Evolutionary conservation across 2,113 vertebrate species (phyloP).

Genomic region (Prionailurus viverrinus): DNA sequence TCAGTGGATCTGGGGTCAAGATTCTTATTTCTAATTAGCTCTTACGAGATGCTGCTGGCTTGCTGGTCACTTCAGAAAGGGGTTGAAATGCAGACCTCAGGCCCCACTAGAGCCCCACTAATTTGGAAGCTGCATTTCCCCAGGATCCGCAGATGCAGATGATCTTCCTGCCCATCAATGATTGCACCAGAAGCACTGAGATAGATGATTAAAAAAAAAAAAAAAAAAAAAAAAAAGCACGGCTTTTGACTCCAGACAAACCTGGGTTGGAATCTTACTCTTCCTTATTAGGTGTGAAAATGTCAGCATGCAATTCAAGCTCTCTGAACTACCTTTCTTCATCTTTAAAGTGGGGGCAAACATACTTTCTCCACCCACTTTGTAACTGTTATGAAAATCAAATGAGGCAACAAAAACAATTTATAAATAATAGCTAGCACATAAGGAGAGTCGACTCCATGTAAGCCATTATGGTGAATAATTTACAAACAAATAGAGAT

Average conservation of each 20-base stretch:
- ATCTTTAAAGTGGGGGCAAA: not conserved
- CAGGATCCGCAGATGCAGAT: not conserved
- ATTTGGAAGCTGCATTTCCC: not conserved
- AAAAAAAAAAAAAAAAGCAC: not conserved
- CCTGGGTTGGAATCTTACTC: not conserved
- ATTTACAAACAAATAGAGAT: not conserved
- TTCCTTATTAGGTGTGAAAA: not conserved
- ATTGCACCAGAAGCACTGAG: not conserved
- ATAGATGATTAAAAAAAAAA: not conserved
- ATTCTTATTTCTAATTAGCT: constrained; percentile 22
- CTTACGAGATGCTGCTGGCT: not conserved
- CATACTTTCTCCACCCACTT: not conserved
- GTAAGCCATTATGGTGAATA: not conserved
- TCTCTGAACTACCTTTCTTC: not conserved
- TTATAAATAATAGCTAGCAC: not conserved
- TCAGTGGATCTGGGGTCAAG: not conserved
- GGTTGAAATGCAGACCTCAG: not conserved
- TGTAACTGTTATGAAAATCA: not conserved
- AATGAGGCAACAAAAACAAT: not conserved
- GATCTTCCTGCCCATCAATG: too few relatives aligned
- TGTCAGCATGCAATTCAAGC: not conserved
- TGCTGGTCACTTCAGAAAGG: not conserved
- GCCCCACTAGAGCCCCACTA: too few relatives aligned
- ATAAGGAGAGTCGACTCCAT: not conserved
- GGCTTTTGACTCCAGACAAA: not conserved